Base-by-base conservation (phyloP, 2,113 vertebrate genomes). In the Anolis sagrei region DNA sequence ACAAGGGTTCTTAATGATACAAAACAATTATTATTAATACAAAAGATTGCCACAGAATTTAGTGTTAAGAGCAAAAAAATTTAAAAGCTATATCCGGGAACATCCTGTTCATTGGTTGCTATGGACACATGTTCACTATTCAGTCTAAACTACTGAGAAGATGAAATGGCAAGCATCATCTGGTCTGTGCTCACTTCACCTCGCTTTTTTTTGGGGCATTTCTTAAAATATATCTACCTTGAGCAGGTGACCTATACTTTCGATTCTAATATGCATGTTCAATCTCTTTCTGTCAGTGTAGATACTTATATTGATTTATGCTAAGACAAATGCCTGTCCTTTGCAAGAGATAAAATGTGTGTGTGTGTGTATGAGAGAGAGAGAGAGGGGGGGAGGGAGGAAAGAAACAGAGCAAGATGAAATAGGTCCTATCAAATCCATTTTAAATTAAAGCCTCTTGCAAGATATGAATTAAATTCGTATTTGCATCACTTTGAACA, bases 21-120 rank as follows among this genome's bases (percentile, higher is more conserved):
- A 58, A 74, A 75, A 44, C 36, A 32, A 89, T 69, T 32, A 66
- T 84, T 25, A 84, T 48, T 74, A 72, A 79, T 16, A 82, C 61
- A 80, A 3, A 74, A 72, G 58, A 87, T 68, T 29, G 64, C 4
- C 0, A 0, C 25, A 79, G 25, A 89, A 75, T n/a, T 86, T 76
- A 84, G 62, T 76, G 77, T 64, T 82, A 61, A 82, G 87, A 82
- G 81, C 76, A 27, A 64, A 78, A 72, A 86, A 73, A 77, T 19
- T 1, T 90, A 89, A 84, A 62, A 80, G 69, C 66, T 88, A 51
- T 83, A 3, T 0, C 74, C 88, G 91, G 61, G 79, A 94, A 87
- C 62, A 90, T 89, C 79, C 85, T 82, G 80, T 76, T 90, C 85
- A 81, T 73, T 62, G 90, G 92, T 88, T 92, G 90, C 91, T 90